These are phyloP conservation scores for Petaurus breviceps DNA, from an alignment of 2,113 vertebrate species.

Conservation along the genomic window DNA sequence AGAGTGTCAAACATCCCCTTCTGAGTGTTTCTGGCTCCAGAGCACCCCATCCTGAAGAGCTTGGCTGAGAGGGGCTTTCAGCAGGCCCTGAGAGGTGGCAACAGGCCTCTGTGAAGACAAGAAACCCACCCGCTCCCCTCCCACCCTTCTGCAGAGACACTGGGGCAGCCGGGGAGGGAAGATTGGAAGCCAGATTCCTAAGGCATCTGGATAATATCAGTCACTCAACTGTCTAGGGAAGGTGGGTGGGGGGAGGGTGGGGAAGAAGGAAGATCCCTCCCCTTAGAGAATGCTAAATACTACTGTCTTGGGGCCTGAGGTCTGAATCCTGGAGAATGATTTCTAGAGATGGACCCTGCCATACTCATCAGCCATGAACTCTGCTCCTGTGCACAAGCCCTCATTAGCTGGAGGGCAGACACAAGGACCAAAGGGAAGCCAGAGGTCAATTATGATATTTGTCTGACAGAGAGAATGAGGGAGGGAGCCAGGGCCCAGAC, in stretches of 20 bases:
- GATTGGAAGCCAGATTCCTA: conserved; percentile 82
- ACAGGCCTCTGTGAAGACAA: conserved; percentile 77
- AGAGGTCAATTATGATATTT: neutral
- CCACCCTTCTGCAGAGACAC: conserved; percentile 58
- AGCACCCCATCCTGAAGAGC: conserved; percentile 80
- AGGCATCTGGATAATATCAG: conserved; percentile 87
- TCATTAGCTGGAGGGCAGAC: neutral
- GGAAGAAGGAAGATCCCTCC: conserved; percentile 49
- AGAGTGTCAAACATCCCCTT: conserved; percentile 71
- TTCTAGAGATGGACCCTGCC: conserved; percentile 35
- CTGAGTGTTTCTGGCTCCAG: conserved; percentile 87
- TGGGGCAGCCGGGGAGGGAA: conserved; percentile 44
- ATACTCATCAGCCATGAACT: neutral
- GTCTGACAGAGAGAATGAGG: conserved; percentile 24
- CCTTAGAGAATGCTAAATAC: neutral
- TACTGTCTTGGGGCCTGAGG: conserved; percentile 44
- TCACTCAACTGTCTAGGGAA: conserved; percentile 76
- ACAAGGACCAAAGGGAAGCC: neutral
- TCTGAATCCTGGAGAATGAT: conserved; percentile 6
- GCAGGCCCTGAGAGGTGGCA: conserved; percentile 83
- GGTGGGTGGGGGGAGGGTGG: conserved; percentile 23
- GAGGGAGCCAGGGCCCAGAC: neutral
- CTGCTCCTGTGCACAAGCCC: neutral
- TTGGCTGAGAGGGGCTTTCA: conserved; percentile 84
- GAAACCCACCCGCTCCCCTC: conserved; percentile 67